Evolutionary conservation across 1,140 invertebrate species (phyloP).

Genomic region (Drosophila biarmipes): DNA sequence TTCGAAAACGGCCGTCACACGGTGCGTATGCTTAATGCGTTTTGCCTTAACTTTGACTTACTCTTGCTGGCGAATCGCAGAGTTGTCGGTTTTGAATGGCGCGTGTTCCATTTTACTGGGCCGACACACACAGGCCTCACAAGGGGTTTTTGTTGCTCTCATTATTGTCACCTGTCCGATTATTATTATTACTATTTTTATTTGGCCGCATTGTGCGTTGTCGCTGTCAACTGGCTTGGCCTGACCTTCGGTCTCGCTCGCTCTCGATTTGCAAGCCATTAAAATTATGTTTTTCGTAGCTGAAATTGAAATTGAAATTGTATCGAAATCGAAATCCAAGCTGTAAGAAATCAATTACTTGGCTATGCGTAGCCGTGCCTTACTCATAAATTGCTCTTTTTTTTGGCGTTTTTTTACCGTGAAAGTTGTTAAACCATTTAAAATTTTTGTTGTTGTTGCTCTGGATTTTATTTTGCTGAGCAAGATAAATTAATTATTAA

Average conservation of each 20-base stretch:
- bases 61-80: constrained; percentile 10
- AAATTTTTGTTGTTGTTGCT: constrained; percentile 21
- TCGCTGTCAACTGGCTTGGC: constrained; percentile 47
- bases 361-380: constrained; percentile 61
- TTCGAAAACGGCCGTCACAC: constrained; percentile 55
- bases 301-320: constrained; percentile 66
- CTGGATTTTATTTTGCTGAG: constrained; percentile 20
- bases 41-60: constrained; percentile 50
- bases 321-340: constrained; percentile 54
- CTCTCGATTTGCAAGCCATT: constrained; percentile 77
- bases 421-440: constrained; percentile 61
- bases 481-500: constrained; percentile 65
- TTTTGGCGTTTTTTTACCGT: constrained; percentile 34
- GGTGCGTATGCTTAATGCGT: constrained; percentile 72
- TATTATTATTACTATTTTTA: constrained; percentile 60
- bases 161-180: constrained; percentile 78
- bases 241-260: constrained; percentile 56
- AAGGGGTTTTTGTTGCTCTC: constrained; percentile 53
- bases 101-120: constrained; percentile 67
- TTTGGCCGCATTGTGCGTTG: constrained; percentile 72
- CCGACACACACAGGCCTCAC: constrained; percentile 56
- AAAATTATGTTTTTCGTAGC: constrained; percentile 47
- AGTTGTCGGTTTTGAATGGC: constrained; percentile 51
- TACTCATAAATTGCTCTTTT: constrained; percentile 14
- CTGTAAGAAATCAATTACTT: constrained; percentile 71